Conservation (phyloP, 2,797 vertebrate genomes). For the Uromys caudimaculatus region DNA sequence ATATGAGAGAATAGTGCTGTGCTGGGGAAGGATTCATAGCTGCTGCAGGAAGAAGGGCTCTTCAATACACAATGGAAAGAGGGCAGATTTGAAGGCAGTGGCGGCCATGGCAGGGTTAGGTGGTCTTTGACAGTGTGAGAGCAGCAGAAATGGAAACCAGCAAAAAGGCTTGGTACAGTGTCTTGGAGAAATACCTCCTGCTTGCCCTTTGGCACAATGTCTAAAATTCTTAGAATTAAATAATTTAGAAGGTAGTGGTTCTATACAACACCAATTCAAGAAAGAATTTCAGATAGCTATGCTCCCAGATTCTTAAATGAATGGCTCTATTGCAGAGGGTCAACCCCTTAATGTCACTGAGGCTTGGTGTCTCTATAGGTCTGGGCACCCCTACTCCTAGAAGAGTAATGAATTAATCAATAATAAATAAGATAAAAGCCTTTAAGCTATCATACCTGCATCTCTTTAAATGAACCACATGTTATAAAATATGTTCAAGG, state of each 20-base stretch:
- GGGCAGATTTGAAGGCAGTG: too few relatives aligned
- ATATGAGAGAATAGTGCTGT: neutral
- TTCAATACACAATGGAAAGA: neutral
- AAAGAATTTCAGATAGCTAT: neutral
- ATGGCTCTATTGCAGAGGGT: neutral
- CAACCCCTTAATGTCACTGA: neutral
- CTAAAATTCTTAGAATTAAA: neutral
- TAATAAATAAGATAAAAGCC: neutral
- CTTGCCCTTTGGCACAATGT: neutral
- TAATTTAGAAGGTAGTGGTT: neutral
- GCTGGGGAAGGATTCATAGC: neutral
- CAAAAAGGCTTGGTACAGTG: neutral
- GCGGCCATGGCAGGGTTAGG: too few relatives aligned
- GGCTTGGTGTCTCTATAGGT: neutral
- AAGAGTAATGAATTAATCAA: slow-evolving; percentile 3
- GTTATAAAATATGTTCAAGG: neutral
- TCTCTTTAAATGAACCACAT: neutral
- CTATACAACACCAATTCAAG: neutral
- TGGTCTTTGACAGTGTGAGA: neutral
- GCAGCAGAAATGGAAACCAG: neutral
- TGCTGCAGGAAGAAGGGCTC: neutral
- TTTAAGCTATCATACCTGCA: neutral
- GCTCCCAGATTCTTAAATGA: neutral
- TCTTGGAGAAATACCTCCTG: neutral
- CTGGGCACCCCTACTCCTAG: neutral